Conservation (phyloP, 2,797 vertebrate species). For the Cephalopachus bancanus region DNA sequence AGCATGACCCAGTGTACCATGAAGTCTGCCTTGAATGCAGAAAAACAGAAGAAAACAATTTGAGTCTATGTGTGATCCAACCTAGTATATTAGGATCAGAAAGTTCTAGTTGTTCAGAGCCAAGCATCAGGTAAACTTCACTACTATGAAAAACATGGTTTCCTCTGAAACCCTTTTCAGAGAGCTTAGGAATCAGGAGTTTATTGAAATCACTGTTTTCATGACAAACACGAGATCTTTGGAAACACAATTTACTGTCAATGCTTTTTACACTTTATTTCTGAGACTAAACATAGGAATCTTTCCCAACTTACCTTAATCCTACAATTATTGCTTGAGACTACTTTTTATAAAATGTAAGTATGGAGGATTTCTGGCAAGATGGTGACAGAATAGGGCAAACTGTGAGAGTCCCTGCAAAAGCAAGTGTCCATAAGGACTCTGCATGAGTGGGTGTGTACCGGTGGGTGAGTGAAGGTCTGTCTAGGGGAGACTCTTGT, state of each 20-base stretch:
- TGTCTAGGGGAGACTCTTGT: too few species aligned
- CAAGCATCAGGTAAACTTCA: background rate
- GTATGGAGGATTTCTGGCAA: too few species aligned
- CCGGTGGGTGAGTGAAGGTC: too few species aligned
- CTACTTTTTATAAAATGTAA: background rate
- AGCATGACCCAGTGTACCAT: rapidly evolving
- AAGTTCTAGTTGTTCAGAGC: background rate
- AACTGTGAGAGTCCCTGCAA: too few species aligned
- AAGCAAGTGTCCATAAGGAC: too few species aligned
- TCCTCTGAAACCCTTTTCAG: background rate
- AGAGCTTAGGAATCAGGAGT: background rate
- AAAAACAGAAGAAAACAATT: background rate
- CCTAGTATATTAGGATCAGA: background rate
- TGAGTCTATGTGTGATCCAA: background rate
- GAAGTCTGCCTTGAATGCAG: rapidly evolving
- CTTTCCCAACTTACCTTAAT: background rate
- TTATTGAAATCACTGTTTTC: background rate
- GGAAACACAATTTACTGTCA: background rate
- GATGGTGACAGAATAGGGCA: too few species aligned
- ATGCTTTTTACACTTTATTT: background rate
- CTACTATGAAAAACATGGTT: background rate
- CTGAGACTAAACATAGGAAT: background rate
- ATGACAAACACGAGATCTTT: background rate
- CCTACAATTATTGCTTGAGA: background rate
- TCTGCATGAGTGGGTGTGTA: too few species aligned